Base-by-base conservation (phyloP, 2,888 invertebrate species). In the Aproaerema taeniolella region DNA sequence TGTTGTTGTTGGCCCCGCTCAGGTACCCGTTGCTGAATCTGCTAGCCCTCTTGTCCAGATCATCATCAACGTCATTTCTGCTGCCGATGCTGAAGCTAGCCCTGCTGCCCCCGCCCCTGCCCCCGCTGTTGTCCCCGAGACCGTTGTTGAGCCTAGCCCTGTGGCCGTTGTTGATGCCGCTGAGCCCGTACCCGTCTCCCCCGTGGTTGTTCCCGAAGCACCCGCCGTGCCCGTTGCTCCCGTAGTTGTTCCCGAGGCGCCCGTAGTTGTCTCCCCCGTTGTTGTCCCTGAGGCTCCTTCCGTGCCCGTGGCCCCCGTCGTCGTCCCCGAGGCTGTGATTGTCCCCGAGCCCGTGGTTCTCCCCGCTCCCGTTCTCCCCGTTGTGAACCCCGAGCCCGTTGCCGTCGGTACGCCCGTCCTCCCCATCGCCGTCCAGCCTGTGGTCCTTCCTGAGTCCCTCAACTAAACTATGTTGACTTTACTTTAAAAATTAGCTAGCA, bases 11-110 rank as follows among this genome's bases (percentile, higher is more conserved):
- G 28, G 38, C 5, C 42, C 41, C 14, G 38, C 14, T 43, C n/a
- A 14, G 43, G 13, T 12, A 17, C 41, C 44, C 32, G 47, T 40
- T 13, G 35, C 36, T 15, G 33, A 34, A 14, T 33, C 31, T 5
- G 13, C 31, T 15, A 35, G 39, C 39, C 39, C 30, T 24, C 36
- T 45, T 2, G 45, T 45, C 8, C 45, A 45, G 31, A 39, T 41
- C 43, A 47, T 42, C 43, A 11, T 47, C 30, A 45, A 43, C 42
- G 30, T 43, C n/a, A 38, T 34, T 32, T 30, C 35, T 28, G 32
- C 32, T 13, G 25, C 26, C 16, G 28, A 11, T 6, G 30, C 26
- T 13, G 28, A 11, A 5, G 30, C 31, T 9, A 9, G 11, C 17
- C 31, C 32, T 36, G 41, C 41, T 29, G 36, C 31, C 20, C 43